These are phyloP conservation scores for Drosophila percnosoma DNA, from an alignment of 2,888 invertebrate species.

Conservation along the genomic window DNA sequence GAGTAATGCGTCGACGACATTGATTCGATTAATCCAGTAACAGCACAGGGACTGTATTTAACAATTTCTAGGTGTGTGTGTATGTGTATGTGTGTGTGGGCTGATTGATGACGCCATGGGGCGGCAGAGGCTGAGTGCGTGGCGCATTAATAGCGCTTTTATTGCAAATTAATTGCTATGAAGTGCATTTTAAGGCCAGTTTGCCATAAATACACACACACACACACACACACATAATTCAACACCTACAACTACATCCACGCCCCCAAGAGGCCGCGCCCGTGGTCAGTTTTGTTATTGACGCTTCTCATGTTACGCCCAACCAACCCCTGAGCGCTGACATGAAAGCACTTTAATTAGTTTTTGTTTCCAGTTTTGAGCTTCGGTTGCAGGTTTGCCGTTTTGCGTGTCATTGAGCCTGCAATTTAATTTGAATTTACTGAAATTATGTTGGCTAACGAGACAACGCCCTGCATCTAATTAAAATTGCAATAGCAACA, in stretches of 20 bases:
- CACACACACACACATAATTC: conserved; percentile 12
- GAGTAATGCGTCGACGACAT: conserved; percentile 34
- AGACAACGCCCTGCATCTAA: conserved; percentile 38
- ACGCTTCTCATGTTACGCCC: conserved; percentile 48
- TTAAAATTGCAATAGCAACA: conserved; percentile 28
- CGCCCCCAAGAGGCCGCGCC: conserved; percentile 48
- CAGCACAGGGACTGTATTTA: neutral
- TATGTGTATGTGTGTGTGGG: conserved; percentile 2
- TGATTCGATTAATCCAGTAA: conserved; percentile 29
- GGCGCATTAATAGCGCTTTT: conserved; percentile 65
- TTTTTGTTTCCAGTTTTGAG: conserved; percentile 35
- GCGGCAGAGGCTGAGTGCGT: neutral
- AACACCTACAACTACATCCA: conserved; percentile 3
- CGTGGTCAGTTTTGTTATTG: conserved; percentile 47
- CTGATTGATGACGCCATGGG: conserved; percentile 40
- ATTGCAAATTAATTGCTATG: conserved; percentile 79
- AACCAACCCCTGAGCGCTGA: neutral
- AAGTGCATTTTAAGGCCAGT: conserved; percentile 62
- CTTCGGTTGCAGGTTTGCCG: conserved; percentile 13
- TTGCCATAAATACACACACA: conserved; percentile 36
- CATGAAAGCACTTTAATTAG: conserved; percentile 60
- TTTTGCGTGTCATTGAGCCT: conserved; percentile 53
- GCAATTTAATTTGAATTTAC: conserved; percentile 66
- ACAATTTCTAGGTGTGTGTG: neutral
- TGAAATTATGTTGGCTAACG: conserved; percentile 46